Base-by-base conservation (phyloP, 2,797 vertebrate genomes). In the Sebastes hopkinsi region DNA sequence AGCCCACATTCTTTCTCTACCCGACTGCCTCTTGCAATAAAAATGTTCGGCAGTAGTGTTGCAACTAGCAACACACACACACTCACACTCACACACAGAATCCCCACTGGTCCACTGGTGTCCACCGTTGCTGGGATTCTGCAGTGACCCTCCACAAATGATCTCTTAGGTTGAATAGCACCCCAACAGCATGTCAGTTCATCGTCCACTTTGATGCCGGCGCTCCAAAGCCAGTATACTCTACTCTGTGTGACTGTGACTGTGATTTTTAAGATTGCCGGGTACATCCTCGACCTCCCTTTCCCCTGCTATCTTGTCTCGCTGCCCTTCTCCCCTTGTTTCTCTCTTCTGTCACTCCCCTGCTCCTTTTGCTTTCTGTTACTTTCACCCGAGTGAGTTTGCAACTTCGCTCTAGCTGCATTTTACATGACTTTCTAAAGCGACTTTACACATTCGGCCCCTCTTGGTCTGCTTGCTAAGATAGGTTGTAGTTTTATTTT, bases 241-340 rank as follows among this genome's bases (percentile, higher is more conserved):
- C 11, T 6, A 3, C 25, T 18, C 29, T 32, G 38, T 42, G 22
- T 32, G 42, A 54, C 34, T 56, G 61, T 34, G 69, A 20, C 18
- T 54, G 59, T 76, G 74, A 68, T 64, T 69, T 81, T 4, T 6
- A 23, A 83, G 84, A 85, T 82, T 80, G 58, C 82, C n/a, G 55
- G 66, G 52, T 88, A 46, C 62, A 38, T 69, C 42, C 29, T 72
- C 18, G n/a, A 61, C 52, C 71, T 77, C 18, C 11, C 23, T 64
- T 25, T 52, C 25, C 50, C 30, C 71, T 71, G 46, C 64, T 75
- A 82, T 79, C 52, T n/a, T 62, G 16, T 81, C 67, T 73, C 3
- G n/a, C 54, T 69, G 46, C 59, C 66, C 72, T 46, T 60, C 75
- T 66, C 36, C 61, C 11, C 36, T 54, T 29, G 65, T 72, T 75